A percentile compares a stretch with the other conserved stretches of the same genome.
Conservation (phyloP, 2,797 vertebrate species). For the Spondyliosoma cantharus region DNA sequence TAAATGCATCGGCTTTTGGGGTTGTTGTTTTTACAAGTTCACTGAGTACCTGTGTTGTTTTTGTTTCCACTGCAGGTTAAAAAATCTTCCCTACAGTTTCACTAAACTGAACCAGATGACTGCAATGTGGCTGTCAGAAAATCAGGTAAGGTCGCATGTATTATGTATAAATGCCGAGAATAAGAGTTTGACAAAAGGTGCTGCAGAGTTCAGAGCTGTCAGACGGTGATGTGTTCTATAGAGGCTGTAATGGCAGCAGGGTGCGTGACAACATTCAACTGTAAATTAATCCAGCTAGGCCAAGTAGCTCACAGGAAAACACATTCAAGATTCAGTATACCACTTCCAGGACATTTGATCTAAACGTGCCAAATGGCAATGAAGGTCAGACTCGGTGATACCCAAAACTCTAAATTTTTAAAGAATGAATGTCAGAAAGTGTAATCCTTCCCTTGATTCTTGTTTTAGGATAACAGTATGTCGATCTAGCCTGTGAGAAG, state of each 20-base stretch:
- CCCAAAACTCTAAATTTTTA: conserved; percentile 31
- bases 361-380: conserved; percentile 30
- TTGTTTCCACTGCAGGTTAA: conserved; percentile 84
- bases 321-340: conserved; percentile 55
- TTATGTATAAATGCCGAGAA: conserved; percentile 5
- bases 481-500: background rate
- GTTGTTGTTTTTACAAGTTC: background rate
- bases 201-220: conserved; percentile 3
- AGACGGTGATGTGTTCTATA: background rate
- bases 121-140: conserved; percentile 99
- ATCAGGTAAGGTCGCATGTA: conserved; percentile 87
- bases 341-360: conserved; percentile 64
- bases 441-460: background rate
- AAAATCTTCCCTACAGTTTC: conserved; percentile 96
- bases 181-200: background rate
- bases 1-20: background rate
- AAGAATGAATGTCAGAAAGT: conserved; percentile 12
- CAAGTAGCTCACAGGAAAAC: conserved; percentile 48
- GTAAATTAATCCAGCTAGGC: conserved; percentile 36
- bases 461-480: conserved; percentile 19
- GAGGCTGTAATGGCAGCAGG: conserved; percentile 4
- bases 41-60: conserved; percentile 22
- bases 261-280: conserved; percentile 17
- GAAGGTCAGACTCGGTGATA: conserved; percentile 29
- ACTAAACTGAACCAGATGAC: conserved; percentile 96